These are phyloP conservation scores for Lasioglossum leucozonium DNA, from an alignment of 2,888 invertebrate genomes.

Conservation along the genomic window DNA sequence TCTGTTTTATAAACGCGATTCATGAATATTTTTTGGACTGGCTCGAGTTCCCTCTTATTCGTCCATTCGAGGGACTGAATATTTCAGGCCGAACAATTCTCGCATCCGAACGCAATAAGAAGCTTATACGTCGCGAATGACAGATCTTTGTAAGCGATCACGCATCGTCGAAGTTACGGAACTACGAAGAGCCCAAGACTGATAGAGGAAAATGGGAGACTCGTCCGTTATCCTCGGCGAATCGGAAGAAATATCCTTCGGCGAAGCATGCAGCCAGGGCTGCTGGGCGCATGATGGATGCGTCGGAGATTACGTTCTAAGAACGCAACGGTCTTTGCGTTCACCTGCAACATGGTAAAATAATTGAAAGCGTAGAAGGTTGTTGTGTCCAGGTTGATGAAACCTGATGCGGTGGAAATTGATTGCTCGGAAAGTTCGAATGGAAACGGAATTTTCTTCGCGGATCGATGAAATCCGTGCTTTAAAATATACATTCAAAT, in stretches of 20 bases:
- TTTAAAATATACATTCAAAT: too few species aligned
- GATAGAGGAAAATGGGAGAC: constrained; percentile 17
- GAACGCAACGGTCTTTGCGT: constrained; percentile 43
- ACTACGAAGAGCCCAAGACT: constrained; percentile 15
- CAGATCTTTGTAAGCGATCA: neutral
- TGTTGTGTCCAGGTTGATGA: constrained; percentile 48
- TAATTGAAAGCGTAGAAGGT: constrained; percentile 48
- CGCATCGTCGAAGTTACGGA: constrained; percentile 11
- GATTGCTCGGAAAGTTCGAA: constrained; percentile 12
- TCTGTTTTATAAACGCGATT: too few species aligned
- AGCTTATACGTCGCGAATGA: constrained; percentile 6
- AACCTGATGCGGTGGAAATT: constrained; percentile 36
- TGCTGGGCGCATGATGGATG: constrained; percentile 50
- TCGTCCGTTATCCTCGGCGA: constrained; percentile 29
- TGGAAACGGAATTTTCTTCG: neutral
- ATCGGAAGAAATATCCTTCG: constrained; percentile 41
- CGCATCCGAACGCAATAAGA: neutral
- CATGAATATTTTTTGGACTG: neutral
- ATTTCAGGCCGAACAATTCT: neutral
- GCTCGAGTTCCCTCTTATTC: neutral
- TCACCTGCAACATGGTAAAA: constrained; percentile 34
- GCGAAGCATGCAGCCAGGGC: constrained; percentile 18
- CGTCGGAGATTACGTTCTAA: constrained; percentile 49
- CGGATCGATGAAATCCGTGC: neutral
- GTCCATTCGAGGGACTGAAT: neutral